Evolutionary conservation across 2,797 vertebrate genomes (phyloP), one percentile per base, ranked within the genome.

Genomic region (Naso thynnoides): DNA sequence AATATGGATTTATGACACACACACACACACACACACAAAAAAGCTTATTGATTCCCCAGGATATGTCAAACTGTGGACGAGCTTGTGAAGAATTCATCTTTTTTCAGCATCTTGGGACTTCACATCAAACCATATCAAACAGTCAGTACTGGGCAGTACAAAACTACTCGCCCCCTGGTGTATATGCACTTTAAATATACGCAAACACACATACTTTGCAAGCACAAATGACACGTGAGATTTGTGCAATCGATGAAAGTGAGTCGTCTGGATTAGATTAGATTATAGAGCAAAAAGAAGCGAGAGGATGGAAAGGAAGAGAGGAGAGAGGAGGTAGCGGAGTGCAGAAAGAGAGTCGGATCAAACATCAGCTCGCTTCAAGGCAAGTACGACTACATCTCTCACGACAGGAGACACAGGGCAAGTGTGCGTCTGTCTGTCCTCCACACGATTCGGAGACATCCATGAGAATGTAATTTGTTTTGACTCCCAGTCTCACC

Each of bases 231-330:
- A 73, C 78, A 81, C 73, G 66, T 55, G 50, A 56, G 67, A 83
- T 84, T 76, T 73, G 69, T 68, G 55, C 69, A 69, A 82, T 89
- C 71, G 29, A 86, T 87, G 77, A 58, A 75, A 79, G 79, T 77
- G 88, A 87, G 70, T 86, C 80, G 79, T 76, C 50, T 70, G 85
- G 76, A 88, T 89, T 84, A 79, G 75, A 79, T 87, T 71, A 84
- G 79, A 86, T 86, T 76, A 82, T 49, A 59, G 62, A 47, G 73
- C 26, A 38, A 49, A 58, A 57, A 24, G 42, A 64, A 59, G 45
- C 38, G 14, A 79, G 45, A 70, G 66, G 38, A 67, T 61, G 29
- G 15, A 6, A n/a, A 14, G 39, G 13, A 15, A 2, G 15, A 21
- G 5, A 56, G 39, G 15, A 21, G 48, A 56, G 27, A 53, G 44